Percentiles rank a stretch among this genome's conserved stretches.
phyloP scores from a whole-genome alignment of 2,888 invertebrate species.

The Drosophila yooni region DNA sequence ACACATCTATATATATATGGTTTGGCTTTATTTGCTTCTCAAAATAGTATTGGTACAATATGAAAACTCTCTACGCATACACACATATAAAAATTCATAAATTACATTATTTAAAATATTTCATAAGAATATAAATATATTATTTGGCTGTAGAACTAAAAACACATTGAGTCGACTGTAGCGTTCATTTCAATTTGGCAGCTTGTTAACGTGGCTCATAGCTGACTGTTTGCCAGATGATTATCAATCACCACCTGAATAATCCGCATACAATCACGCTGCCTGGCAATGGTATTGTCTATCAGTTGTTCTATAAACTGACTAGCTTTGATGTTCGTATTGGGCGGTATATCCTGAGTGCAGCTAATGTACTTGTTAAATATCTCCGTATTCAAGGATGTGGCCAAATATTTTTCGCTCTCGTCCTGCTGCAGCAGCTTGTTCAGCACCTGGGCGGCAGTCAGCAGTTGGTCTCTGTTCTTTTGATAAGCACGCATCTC shows the following conservation, averaged over 20 bases:
- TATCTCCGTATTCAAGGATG: constrained; percentile 82
- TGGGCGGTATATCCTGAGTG: constrained; percentile 83
- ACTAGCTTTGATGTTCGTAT: constrained; percentile 80
- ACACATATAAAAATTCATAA: constrained; percentile 48
- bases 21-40: constrained; percentile 58
- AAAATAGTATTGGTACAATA: constrained; percentile 43
- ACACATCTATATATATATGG: constrained; percentile 51
- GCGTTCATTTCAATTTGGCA: background rate
- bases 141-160: constrained; percentile 23
- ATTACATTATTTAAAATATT: constrained; percentile 44
- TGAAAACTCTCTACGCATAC: constrained; percentile 47
- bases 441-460: constrained; percentile 78
- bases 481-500: constrained; percentile 82
- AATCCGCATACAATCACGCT: constrained; percentile 81
- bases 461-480: constrained; percentile 78
- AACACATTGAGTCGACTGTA: constrained; percentile 11
- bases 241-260: constrained; percentile 83
- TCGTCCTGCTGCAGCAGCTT: constrained; percentile 76
- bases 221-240: constrained; percentile 78
- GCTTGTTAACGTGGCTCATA: constrained; percentile 26
- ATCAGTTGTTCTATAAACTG: constrained; percentile 82
- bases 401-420: constrained; percentile 77
- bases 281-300: constrained; percentile 82
- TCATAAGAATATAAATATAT: constrained; percentile 13
- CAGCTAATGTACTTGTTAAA: constrained; percentile 84